Evolutionary conservation across 2,797 vertebrate species (phyloP).

Genomic region (Eulemur albifrons): DNA sequence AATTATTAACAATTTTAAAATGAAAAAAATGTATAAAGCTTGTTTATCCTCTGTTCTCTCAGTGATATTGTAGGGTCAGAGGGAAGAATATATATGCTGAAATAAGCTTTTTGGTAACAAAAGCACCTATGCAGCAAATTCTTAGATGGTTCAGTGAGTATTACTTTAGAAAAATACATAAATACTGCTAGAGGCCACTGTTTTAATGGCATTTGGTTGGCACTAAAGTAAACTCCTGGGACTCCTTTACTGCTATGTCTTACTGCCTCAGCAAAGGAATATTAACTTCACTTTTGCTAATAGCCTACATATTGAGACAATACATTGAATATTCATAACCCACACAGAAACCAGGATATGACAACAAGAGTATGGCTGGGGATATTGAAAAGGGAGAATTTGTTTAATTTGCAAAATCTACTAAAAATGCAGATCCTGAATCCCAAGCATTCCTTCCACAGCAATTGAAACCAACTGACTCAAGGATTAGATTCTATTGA

Average conservation of each 20-base stretch:
- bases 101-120: background rate
- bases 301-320: background rate
- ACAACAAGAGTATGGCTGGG: background rate
- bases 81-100: background rate
- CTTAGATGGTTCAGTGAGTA: background rate
- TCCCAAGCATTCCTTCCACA: background rate
- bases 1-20: background rate
- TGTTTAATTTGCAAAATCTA: conserved; percentile 28
- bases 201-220: background rate
- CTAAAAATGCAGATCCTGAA: background rate
- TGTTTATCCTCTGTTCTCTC: background rate
- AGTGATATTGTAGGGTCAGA: background rate
- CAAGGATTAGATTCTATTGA: background rate
- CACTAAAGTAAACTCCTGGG: background rate
- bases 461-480: background rate
- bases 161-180: conserved; percentile 6
- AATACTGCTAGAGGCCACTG: background rate
- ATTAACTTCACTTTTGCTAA: conserved; percentile 35
- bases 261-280: background rate
- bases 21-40: background rate
- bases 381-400: background rate
- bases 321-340: conserved; percentile 27
- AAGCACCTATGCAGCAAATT: background rate
- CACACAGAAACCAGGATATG: background rate
- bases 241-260: background rate